Conservation (phyloP, 2,888 invertebrate species). For the Drosophila vallismaia region DNA sequence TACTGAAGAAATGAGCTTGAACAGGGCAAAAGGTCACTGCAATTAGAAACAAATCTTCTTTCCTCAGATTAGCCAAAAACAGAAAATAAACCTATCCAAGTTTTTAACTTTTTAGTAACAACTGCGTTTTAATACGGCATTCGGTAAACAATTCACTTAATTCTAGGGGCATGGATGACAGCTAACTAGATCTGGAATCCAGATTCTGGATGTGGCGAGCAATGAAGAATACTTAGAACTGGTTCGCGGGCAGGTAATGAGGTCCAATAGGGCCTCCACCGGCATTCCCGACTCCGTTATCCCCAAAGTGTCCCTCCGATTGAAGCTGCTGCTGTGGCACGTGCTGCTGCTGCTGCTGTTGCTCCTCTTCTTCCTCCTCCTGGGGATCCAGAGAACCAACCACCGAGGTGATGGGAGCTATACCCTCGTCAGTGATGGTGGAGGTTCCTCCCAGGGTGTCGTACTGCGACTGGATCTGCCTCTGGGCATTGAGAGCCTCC, state of each 20-base stretch:
- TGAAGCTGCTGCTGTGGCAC: constrained; percentile 44
- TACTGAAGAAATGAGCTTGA: constrained; percentile 2
- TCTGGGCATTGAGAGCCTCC: constrained; percentile 82
- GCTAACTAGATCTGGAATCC: constrained; percentile 72
- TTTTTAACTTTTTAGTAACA: background rate
- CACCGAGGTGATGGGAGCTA: constrained; percentile 82
- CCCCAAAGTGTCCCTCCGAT: constrained; percentile 37
- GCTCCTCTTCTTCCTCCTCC: constrained; percentile 74
- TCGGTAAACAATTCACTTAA: constrained; percentile 50
- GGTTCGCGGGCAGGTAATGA: constrained; percentile 75
- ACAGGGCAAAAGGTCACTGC: background rate
- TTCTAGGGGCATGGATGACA: constrained; percentile 47
- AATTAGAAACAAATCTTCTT: constrained; percentile 36
- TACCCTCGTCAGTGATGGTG: constrained; percentile 82
- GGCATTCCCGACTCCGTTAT: constrained; percentile 23
- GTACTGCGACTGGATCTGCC: constrained; percentile 83
- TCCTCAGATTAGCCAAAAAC: background rate
- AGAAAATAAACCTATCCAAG: background rate
- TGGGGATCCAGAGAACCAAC: constrained; percentile 80
- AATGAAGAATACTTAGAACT: constrained; percentile 74
- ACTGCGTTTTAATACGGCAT: constrained; percentile 52
- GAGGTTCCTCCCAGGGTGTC: constrained; percentile 82
- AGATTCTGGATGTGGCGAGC: constrained; percentile 60
- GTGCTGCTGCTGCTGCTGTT: constrained; percentile 50
- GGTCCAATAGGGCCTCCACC: constrained; percentile 41